Percentiles rank a stretch among this genome's conserved stretches.
phyloP scores from a whole-genome alignment of 2,113 vertebrate genomes.

The Pedetes capensis region DNA sequence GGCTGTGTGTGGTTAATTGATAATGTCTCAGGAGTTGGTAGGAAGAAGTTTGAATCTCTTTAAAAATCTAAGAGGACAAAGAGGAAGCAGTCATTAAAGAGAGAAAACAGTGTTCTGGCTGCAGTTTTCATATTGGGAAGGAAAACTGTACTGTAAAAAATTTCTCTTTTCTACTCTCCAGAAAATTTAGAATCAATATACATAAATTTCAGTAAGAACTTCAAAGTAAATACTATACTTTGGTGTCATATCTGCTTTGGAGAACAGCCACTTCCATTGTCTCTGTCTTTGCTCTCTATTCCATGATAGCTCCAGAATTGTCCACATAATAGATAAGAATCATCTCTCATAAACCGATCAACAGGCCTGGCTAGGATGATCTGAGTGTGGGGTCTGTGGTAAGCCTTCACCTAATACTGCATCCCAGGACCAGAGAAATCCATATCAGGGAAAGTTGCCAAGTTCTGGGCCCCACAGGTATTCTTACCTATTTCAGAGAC shows the following conservation, averaged over 20 bases:
- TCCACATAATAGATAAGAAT: background rate
- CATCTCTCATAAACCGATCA: background rate
- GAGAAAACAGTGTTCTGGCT: conserved; percentile 50
- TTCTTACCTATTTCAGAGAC: background rate
- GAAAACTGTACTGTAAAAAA: background rate
- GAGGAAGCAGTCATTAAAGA: conserved; percentile 40
- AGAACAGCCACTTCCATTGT: background rate
- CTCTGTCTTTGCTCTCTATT: background rate
- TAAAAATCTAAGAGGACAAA: conserved; percentile 61
- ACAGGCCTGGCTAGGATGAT: background rate
- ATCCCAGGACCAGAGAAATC: background rate
- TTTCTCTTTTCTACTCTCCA: background rate
- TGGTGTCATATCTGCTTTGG: background rate
- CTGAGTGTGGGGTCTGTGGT: background rate
- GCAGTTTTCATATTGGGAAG: background rate
- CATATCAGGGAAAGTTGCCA: background rate
- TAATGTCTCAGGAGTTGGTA: conserved; percentile 72
- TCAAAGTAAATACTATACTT: background rate
- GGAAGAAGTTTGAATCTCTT: conserved; percentile 68
- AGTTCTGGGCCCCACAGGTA: background rate
- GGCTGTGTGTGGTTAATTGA: conserved; percentile 73
- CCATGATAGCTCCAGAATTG: background rate
- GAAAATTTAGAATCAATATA: conserved; percentile 19
- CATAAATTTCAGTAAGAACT: background rate
- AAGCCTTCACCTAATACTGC: background rate